phyloP scores from a whole-genome alignment of 2,113 vertebrate genomes.

The Mastomys natalensis region DNA sequence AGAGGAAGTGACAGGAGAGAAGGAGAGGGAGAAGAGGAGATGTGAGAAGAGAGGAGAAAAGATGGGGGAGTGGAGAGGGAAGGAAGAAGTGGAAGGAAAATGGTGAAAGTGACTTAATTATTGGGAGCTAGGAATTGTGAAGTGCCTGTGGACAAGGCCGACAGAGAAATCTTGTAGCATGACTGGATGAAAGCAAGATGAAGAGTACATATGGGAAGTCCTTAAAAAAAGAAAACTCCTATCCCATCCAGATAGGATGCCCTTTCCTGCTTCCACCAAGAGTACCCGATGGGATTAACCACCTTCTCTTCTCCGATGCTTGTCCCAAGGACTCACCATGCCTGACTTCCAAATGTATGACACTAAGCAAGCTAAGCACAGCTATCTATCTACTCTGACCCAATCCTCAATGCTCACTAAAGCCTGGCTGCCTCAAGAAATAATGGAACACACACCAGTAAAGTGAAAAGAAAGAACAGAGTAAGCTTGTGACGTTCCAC shows the following conservation, averaged over 20 bases:
- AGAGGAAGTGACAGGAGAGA: background rate
- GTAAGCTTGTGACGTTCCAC: background rate
- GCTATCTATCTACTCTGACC: background rate
- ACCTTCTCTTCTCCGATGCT: background rate
- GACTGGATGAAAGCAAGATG: background rate
- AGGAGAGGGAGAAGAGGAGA: background rate
- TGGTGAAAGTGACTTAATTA: background rate
- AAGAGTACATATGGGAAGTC: fast-evolving
- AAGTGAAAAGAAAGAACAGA: background rate
- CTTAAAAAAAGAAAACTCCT: background rate
- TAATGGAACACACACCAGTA: background rate
- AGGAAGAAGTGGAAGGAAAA: no score
- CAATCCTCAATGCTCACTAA: background rate
- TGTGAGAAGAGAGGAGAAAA: no score
- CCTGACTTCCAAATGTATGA: fast-evolving
- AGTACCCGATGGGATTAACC: background rate
- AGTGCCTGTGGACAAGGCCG: background rate
- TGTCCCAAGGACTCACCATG: background rate
- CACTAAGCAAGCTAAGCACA: background rate
- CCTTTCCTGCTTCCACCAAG: background rate
- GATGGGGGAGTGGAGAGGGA: background rate
- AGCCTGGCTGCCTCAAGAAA: background rate
- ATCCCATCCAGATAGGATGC: background rate
- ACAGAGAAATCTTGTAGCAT: background rate
- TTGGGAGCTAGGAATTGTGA: background rate